phyloP scores from a whole-genome alignment of 2,888 invertebrate genomes.

The Microctonus hyperodae region DNA sequence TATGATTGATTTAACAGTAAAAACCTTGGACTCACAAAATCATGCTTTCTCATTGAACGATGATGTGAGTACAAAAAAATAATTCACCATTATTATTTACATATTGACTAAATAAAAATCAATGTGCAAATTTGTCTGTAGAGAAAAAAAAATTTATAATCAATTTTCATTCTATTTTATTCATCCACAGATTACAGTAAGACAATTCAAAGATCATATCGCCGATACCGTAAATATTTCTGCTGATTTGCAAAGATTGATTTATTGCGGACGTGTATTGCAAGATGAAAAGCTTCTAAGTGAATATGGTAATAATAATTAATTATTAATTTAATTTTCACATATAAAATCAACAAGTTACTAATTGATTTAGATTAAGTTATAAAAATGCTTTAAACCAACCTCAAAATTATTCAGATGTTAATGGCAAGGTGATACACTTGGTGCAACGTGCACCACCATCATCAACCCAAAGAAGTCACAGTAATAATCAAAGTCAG shows the following conservation, averaged over 20 bases:
- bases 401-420: slow-evolving; percentile 68
- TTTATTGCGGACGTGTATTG: slow-evolving; percentile 93
- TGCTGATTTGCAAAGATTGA: slow-evolving; percentile 85
- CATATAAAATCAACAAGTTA: slow-evolving; percentile 6
- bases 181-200: slow-evolving; percentile 75
- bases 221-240: slow-evolving; percentile 80
- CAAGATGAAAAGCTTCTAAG: slow-evolving; percentile 85
- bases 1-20: slow-evolving; percentile 86
- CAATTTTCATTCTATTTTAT: slow-evolving; percentile 25
- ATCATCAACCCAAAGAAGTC: slow-evolving; percentile 61
- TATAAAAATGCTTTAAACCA: slow-evolving; percentile 23
- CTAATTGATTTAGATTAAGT: slow-evolving; percentile 15
- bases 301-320: slow-evolving; percentile 75
- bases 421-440: slow-evolving; percentile 91
- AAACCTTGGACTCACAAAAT: slow-evolving; percentile 88
- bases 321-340: too few species aligned
- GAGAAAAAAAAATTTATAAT: neutral
- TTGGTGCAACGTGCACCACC: slow-evolving; percentile 90
- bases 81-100: neutral
- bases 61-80: slow-evolving; percentile 73
- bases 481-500: slow-evolving; percentile 59
- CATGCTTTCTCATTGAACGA: slow-evolving; percentile 82
- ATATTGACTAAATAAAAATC: neutral
- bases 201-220: slow-evolving; percentile 81
- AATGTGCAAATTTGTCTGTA: too few species aligned